These are phyloP conservation scores for Ranitomeya variabilis DNA, from an alignment of 2,113 vertebrate species.

Conservation along the genomic window DNA sequence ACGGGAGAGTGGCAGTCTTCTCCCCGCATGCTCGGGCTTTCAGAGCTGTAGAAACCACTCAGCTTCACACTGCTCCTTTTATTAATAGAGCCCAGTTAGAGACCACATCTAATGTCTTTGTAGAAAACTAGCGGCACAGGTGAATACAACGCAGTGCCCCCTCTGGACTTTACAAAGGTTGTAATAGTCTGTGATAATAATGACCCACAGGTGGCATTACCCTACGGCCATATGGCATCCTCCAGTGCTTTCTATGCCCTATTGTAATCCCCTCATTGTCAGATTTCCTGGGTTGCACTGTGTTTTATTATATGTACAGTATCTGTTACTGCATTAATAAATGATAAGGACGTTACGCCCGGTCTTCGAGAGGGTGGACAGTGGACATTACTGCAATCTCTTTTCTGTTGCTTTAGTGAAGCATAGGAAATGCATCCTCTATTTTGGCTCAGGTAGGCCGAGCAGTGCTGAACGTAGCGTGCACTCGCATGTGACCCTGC, in stretches of 20 bases:
- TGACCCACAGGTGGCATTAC: neutral
- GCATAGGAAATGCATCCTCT: neutral
- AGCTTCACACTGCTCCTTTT: constrained; percentile 40
- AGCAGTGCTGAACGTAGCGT: too few species aligned
- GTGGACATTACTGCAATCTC: neutral
- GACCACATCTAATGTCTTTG: neutral
- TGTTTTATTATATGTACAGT: neutral
- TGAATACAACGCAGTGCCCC: constrained; percentile 5
- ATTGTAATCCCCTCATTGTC: neutral
- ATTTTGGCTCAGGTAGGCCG: too few species aligned
- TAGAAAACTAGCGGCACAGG: neutral
- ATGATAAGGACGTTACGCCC: neutral
- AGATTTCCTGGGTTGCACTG: neutral
- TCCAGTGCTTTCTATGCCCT: neutral
- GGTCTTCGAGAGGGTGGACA: neutral
- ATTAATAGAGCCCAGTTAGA: constrained; percentile 13
- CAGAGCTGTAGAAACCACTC: constrained; percentile 40
- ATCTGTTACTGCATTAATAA: constrained; percentile 10
- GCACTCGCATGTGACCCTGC: too few species aligned
- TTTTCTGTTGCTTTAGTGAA: neutral
- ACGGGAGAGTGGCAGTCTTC: constrained; percentile 26
- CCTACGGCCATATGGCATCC: neutral
- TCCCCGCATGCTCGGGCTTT: constrained; percentile 19
- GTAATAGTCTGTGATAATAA: neutral
- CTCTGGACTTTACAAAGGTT: neutral